Evolutionary conservation across 2,797 vertebrate species (phyloP).

Genomic region (Xyrichtys novacula): DNA sequence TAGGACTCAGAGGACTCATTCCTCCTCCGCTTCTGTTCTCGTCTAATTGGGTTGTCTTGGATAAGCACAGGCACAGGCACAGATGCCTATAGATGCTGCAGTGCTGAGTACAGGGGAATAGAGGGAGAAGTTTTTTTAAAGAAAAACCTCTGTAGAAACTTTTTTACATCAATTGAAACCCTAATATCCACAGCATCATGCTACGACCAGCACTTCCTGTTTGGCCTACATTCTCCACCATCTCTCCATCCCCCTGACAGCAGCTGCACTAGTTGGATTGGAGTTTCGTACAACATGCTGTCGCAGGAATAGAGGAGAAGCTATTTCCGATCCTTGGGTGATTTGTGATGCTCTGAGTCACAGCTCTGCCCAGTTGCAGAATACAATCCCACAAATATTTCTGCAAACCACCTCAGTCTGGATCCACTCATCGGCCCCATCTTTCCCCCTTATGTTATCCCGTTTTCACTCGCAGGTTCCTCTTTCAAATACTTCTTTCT

Average conservation of each 20-base stretch:
- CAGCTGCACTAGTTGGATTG: constrained; percentile 15
- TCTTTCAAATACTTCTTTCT: background rate
- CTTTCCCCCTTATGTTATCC: constrained; percentile 24
- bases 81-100: constrained; percentile 20
- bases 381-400: constrained; percentile 76
- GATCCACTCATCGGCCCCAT: constrained; percentile 28
- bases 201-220: background rate
- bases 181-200: constrained; percentile 8
- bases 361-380: constrained; percentile 48
- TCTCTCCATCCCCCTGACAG: constrained; percentile 29
- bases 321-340: constrained; percentile 55
- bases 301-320: constrained; percentile 37
- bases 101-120: background rate
- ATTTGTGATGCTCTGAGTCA: constrained; percentile 69
- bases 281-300: constrained; percentile 28
- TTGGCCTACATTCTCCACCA: constrained; percentile 18
- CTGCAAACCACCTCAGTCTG: constrained; percentile 56
- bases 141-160: background rate
- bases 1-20: constrained; percentile 26
- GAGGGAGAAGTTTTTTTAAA: constrained; percentile 2
- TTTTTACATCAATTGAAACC: constrained; percentile 15
- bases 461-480: constrained; percentile 26
- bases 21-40: constrained; percentile 43
- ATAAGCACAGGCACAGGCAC: constrained; percentile 4
- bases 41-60: constrained; percentile 59